Evolutionary conservation across 2,797 vertebrate genomes (phyloP).

Genomic region (Premnoplex brunnescens): DNA sequence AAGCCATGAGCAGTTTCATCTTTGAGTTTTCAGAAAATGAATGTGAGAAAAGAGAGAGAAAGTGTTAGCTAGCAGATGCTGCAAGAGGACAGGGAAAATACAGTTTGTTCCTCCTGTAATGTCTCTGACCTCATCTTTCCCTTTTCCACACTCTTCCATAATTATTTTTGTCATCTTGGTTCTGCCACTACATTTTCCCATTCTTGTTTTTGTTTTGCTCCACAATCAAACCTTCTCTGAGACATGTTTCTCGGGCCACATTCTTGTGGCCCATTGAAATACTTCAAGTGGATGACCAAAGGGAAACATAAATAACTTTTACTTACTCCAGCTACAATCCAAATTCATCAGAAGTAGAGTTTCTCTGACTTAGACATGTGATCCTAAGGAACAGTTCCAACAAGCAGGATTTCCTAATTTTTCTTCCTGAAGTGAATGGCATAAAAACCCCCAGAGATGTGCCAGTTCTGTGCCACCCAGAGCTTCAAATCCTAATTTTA

Average conservation of each 20-base stretch:
- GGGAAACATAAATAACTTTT: background rate
- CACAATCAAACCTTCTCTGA: background rate
- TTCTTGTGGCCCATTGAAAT: background rate
- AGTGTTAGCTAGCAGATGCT: conserved; percentile 57
- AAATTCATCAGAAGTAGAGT: background rate
- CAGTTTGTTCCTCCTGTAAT: conserved; percentile 44
- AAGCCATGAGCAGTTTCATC: conserved; percentile 53
- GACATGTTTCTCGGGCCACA: background rate
- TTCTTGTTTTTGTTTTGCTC: background rate
- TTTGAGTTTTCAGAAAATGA: conserved; percentile 51
- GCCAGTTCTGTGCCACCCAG: conserved; percentile 24
- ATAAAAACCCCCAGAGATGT: background rate
- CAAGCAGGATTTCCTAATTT: conserved; percentile 3
- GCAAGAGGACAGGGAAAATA: conserved; percentile 46
- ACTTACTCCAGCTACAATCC: background rate
- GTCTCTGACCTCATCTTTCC: conserved; percentile 50
- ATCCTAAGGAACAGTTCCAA: background rate
- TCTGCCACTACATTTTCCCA: background rate
- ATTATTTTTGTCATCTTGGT: background rate
- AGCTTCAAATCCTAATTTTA: conserved; percentile 47
- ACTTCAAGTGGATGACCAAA: background rate
- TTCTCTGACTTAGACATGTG: background rate
- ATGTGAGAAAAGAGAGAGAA: conserved; percentile 64
- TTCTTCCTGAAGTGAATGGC: background rate
- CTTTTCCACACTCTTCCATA: background rate